Conservation (phyloP, 2,113 vertebrate genomes). For the Epinephelus fuscoguttatus region DNA sequence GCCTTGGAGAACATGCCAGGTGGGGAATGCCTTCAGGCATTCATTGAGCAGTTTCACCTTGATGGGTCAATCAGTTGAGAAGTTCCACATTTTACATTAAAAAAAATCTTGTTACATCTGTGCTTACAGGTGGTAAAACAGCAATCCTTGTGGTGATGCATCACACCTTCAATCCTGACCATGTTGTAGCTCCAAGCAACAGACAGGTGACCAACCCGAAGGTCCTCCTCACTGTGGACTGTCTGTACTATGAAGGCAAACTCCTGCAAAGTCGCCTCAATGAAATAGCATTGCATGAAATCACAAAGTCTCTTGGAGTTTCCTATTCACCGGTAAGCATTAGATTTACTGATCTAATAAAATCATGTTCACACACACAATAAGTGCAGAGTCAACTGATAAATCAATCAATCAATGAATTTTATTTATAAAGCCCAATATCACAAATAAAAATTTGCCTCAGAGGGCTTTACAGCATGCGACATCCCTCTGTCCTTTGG, state of each 20-base stretch:
- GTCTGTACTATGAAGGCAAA: slow-evolving; percentile 15
- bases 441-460: too few relatives aligned
- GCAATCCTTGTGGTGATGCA: slow-evolving; percentile 64
- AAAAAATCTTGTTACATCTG: background rate
- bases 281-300: rapidly evolving
- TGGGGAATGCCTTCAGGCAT: background rate
- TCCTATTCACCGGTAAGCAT: background rate
- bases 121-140: background rate
- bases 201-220: background rate
- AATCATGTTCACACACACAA: background rate
- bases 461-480: too few relatives aligned
- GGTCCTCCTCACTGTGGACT: slow-evolving; percentile 53
- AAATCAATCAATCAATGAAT: too few relatives aligned
- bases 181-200: background rate
- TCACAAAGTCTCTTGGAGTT: background rate
- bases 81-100: too few relatives aligned
- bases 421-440: too few relatives aligned
- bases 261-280: slow-evolving; percentile 17
- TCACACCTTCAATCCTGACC: background rate
- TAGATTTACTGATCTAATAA: background rate
- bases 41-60: background rate
- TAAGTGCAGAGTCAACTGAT: background rate
- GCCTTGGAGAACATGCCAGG: background rate
- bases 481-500: too few relatives aligned
- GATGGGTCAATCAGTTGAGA: too few relatives aligned